phyloP scores from a whole-genome alignment of 2,113 vertebrate genomes.

The Vicugna pacos region DNA sequence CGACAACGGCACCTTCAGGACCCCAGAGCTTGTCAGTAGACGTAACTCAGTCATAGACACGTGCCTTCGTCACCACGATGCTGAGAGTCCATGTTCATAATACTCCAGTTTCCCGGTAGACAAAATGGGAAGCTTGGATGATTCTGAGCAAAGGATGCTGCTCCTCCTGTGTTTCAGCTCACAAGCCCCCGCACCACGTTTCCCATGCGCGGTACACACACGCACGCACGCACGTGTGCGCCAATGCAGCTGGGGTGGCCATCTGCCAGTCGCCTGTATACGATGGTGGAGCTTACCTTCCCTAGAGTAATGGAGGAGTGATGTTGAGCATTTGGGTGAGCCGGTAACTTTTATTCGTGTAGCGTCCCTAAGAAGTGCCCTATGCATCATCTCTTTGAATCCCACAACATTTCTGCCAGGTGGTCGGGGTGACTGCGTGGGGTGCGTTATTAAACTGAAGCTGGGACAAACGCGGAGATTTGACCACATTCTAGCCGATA shows the following conservation, averaged over 20 bases:
- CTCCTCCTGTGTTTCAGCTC: too few relatives aligned
- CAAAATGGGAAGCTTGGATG: neutral
- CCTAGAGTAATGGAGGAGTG: neutral
- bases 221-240: too few relatives aligned
- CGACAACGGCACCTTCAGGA: neutral
- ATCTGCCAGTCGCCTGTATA: neutral
- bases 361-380: neutral
- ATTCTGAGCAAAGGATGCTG: neutral
- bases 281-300: neutral
- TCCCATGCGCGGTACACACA: rapidly evolving
- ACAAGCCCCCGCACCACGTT: neutral
- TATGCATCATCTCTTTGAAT: neutral
- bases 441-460: neutral
- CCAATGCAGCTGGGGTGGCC: too few relatives aligned
- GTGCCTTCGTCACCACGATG: neutral
- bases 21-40: neutral
- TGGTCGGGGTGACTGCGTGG: neutral
- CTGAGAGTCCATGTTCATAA: neutral
- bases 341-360: neutral
- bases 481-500: neutral
- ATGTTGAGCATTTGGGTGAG: neutral
- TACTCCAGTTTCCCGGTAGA: neutral
- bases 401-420: neutral
- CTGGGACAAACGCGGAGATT: neutral
- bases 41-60: neutral